Conservation (phyloP, 1,140 invertebrate species). For the Euura saliciscinereae region DNA sequence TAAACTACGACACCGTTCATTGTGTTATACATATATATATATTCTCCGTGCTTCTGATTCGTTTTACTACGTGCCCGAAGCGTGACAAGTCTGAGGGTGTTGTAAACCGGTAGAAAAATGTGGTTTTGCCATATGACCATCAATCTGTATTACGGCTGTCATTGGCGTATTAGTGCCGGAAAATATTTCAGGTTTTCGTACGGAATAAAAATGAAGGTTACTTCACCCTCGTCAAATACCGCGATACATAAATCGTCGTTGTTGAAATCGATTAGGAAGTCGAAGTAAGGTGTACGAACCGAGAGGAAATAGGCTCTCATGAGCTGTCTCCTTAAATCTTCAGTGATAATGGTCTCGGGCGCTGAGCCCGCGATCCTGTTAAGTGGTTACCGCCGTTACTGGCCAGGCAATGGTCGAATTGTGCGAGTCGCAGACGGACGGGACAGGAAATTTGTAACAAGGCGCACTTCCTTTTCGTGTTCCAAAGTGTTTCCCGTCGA, state of each 20-base stretch:
- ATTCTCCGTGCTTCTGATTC: background rate
- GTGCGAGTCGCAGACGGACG: background rate
- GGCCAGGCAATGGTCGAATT: background rate
- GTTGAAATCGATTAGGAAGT: no score
- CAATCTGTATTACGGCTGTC: conserved; percentile 2
- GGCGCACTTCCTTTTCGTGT: conserved; percentile 2
- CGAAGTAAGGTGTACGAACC: no score
- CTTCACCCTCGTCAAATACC: no score
- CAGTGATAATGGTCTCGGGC: background rate
- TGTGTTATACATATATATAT: no score
- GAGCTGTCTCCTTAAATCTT: background rate
- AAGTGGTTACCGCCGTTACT: background rate
- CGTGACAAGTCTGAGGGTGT: background rate
- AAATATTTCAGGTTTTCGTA: background rate
- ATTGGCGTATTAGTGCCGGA: background rate
- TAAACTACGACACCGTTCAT: no score
- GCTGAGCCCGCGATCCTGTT: background rate
- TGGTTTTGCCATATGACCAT: background rate
- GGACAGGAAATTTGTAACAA: conserved; percentile 5
- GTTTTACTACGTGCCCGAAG: background rate
- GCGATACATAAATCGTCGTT: no score
- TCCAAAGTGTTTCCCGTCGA: background rate
- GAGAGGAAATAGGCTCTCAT: no score
- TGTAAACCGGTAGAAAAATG: conserved; percentile 3
- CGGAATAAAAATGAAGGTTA: conserved; percentile 1